Conservation (phyloP, 1,140 invertebrate species). For the Trichonephila clavipes region DNA sequence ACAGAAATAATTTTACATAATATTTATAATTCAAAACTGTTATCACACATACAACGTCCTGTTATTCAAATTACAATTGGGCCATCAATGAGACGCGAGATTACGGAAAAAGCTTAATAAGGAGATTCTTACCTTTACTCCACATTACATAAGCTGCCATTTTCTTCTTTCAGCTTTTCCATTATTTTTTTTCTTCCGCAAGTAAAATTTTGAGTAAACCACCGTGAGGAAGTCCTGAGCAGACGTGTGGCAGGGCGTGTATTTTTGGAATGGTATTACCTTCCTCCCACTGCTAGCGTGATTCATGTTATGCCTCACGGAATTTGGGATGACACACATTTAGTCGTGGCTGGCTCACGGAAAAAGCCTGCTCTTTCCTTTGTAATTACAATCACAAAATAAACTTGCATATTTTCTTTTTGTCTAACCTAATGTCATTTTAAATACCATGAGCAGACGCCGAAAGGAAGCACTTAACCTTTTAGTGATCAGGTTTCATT, state of each 20-base stretch:
- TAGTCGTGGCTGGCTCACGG: neutral
- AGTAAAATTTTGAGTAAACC: conserved; percentile 9
- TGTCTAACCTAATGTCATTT: no score
- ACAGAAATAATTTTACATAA: no score
- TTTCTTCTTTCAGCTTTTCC: neutral
- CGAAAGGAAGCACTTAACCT: no score
- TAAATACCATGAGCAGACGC: no score
- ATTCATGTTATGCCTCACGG: conserved; percentile 44
- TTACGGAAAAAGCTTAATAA: neutral
- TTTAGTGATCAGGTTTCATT: no score
- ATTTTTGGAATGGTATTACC: conserved; percentile 29
- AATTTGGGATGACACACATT: conserved; percentile 61
- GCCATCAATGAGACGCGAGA: neutral
- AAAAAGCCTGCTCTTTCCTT: neutral
- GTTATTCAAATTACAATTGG: no score
- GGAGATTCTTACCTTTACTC: conserved; percentile 23
- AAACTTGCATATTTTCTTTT: no score
- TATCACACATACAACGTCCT: no score
- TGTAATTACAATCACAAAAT: neutral
- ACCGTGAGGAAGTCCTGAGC: neutral
- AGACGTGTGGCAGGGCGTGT: neutral
- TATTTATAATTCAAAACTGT: no score
- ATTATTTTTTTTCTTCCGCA: neutral
- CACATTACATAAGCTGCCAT: neutral
- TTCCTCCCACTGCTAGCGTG: conserved; percentile 59